phyloP scores from a whole-genome alignment of 2,888 invertebrate genomes.

The Rhingia rostrata region DNA sequence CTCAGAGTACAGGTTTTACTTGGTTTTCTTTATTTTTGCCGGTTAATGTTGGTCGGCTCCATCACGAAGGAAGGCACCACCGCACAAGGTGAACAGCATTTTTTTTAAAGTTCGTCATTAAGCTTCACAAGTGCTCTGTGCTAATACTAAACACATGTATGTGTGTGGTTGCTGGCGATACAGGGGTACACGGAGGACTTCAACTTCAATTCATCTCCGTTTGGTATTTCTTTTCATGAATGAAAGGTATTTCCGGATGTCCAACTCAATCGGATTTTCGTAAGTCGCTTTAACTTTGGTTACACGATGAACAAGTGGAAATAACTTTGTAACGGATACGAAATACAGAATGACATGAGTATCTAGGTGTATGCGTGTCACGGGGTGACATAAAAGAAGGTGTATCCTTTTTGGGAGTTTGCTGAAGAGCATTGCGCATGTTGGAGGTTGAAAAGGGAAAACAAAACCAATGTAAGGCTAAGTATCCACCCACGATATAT shows the following conservation, averaged over 20 bases:
- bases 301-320: constrained; percentile 23
- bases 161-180: neutral
- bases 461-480: constrained; percentile 42
- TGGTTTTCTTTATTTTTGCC: constrained; percentile 17
- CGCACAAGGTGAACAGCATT: constrained; percentile 67
- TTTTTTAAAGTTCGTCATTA: constrained; percentile 47
- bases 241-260: constrained; percentile 67
- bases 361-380: neutral
- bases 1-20: constrained; percentile 10
- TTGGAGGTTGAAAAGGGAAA: constrained; percentile 6
- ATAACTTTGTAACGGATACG: constrained; percentile 10
- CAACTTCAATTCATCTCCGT: constrained; percentile 46
- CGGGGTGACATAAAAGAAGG: constrained; percentile 31
- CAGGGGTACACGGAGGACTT: neutral
- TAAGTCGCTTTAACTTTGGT: constrained; percentile 36
- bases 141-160: neutral
- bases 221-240: constrained; percentile 56
- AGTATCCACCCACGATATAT: constrained; percentile 48
- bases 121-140: constrained; percentile 48
- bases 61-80: constrained; percentile 46
- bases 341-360: neutral
- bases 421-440: constrained; percentile 48
- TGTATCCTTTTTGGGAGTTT: constrained; percentile 45
- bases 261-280: constrained; percentile 60
- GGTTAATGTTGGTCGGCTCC: constrained; percentile 50